Base-by-base conservation (phyloP, 2,888 invertebrate genomes). In the Polymixis flavicincta region DNA sequence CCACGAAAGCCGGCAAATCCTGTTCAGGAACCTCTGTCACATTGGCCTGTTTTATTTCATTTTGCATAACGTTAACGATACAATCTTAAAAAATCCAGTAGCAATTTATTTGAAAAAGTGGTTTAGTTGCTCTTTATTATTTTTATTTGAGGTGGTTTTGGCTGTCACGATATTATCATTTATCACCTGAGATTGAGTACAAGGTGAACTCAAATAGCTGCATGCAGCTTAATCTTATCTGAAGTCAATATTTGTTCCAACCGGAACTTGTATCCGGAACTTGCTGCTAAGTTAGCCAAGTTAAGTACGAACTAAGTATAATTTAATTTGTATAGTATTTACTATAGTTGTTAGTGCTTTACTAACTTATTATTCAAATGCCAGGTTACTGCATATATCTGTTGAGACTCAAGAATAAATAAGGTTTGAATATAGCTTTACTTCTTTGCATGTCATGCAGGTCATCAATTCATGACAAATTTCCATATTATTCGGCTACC, bases 191-290 rank as follows among this genome's bases (percentile, higher is more conserved):
- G 64, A 84, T 82, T 84, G 69, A 63, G 82, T 65, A 52, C 88
- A 86, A 87, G 88, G 88, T 84, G 80, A 87, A 67, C 64, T 76
- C 42, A 70, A 84, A 85, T 77, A 76, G 74, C 64, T 57, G 55
- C 64, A 72, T 68, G 55, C 37, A 74, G 52, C 55, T 45, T 66
- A 68, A 77, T 70, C 72, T 84, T 76, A 86, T 80, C 86, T 82
- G 76, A 28, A 63, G 59, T 73, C 54, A 87, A 85, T 84, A 72
- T 84, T 76, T 71, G 74, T 64, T 61, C 28, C 13, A 76, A 59
- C 57, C 81, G 76, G 78, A 87, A 78, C 67, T 85, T 19, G n/a
- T 52, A 64, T 63, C 65, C 81, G 81, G 75, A 81, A 74, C 73
- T 66, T 37, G 48, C 63, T 66, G 32, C 63, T 37, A 61, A 85